phyloP scores from a whole-genome alignment of 1,140 invertebrate species.

The Drosophila tristis region DNA sequence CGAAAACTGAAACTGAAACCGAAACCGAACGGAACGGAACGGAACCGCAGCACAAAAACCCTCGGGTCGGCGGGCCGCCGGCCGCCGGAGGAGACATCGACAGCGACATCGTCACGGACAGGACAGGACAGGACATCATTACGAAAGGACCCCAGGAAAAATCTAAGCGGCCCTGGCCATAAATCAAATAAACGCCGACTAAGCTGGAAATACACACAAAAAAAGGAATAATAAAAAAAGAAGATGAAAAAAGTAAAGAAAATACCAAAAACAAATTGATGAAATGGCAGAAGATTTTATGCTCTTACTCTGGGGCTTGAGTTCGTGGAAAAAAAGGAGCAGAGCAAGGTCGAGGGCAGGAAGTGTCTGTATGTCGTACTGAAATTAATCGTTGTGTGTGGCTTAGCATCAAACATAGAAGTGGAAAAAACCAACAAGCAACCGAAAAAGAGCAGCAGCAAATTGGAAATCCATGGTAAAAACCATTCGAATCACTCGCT shows the following conservation, averaged over 20 bases:
- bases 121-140: conserved; percentile 52
- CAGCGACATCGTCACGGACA: conserved; percentile 12
- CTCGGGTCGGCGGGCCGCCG: too few species aligned
- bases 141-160: conserved; percentile 40
- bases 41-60: too few species aligned
- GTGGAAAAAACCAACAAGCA: too few species aligned
- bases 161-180: conserved; percentile 71
- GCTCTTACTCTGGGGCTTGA: not conserved
- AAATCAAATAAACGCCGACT: conserved; percentile 80
- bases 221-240: conserved; percentile 22
- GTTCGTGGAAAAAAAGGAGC: too few species aligned
- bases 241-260: conserved; percentile 9
- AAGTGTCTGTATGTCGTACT: too few species aligned
- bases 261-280: conserved; percentile 27
- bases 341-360: too few species aligned
- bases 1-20: conserved; percentile 23
- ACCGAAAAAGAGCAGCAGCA: too few species aligned
- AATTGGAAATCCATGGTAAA: too few species aligned
- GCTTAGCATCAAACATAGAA: too few species aligned
- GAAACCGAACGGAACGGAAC: not conserved
- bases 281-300: conserved; percentile 32
- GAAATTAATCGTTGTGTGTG: too few species aligned
- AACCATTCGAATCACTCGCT: too few species aligned
- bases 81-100: not conserved
- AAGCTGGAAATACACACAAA: conserved; percentile 59